These are phyloP conservation scores for Eriocheir sinensis DNA, from an alignment of 1,140 invertebrate genomes.

Conservation along the genomic window DNA sequence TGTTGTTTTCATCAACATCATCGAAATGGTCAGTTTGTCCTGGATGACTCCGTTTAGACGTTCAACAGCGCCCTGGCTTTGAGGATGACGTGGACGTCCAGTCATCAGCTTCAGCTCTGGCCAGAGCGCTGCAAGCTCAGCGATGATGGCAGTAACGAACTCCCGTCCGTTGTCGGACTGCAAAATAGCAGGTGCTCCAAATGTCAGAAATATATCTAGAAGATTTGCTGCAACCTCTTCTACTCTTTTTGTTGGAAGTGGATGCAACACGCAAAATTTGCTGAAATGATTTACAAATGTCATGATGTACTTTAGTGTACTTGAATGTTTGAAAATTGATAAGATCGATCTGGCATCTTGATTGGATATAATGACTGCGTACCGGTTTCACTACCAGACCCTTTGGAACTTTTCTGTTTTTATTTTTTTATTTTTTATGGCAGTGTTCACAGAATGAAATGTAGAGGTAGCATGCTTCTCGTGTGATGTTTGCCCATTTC, in stretches of 20 bases:
- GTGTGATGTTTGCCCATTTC: too few relatives aligned
- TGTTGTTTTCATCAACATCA: constrained; percentile 39
- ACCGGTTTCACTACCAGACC: constrained; percentile 38
- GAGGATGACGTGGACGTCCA: constrained; percentile 12
- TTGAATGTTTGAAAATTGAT: background rate
- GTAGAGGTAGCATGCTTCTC: background rate
- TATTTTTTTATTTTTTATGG: background rate
- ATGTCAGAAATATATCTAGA: constrained; percentile 52
- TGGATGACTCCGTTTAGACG: constrained; percentile 48
- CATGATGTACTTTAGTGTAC: background rate
- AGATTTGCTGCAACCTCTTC: constrained; percentile 15
- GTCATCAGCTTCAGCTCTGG: too few relatives aligned
- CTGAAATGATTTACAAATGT: constrained; percentile 38
- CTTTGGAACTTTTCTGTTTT: constrained; percentile 7
- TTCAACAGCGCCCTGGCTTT: constrained; percentile 42
- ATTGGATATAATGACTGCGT: constrained; percentile 5
- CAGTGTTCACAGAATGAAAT: too few relatives aligned
- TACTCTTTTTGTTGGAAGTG: background rate
- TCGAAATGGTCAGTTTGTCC: too few relatives aligned
- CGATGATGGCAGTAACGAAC: constrained; percentile 33
- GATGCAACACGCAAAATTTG: constrained; percentile 31
- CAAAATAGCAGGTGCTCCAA: too few relatives aligned
- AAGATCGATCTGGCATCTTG: constrained; percentile 31
- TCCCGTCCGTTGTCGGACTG: constrained; percentile 40
- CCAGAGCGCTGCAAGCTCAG: constrained; percentile 35